phyloP scores from a whole-genome alignment of 2,113 vertebrate genomes.

The Barbus barbus region DNA sequence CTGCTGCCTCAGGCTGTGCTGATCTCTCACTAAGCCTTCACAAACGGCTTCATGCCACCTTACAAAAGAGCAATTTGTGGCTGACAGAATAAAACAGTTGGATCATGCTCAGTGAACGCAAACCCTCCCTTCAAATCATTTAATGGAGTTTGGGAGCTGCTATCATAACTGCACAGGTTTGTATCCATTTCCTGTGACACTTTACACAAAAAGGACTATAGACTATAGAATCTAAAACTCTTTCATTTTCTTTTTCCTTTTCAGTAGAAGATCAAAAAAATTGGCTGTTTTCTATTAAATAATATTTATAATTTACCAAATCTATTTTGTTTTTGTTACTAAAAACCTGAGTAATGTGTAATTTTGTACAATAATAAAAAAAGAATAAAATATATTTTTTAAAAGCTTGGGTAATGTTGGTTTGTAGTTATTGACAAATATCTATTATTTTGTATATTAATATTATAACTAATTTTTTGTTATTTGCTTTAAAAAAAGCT shows the following conservation, averaged over 20 bases:
- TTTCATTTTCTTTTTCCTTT: neutral
- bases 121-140: neutral
- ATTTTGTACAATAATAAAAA: no score
- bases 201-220: neutral
- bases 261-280: neutral
- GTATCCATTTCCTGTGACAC: neutral
- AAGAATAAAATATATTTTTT: no score
- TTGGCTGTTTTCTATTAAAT: neutral
- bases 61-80: slow-evolving; percentile 26
- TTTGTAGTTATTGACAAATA: no score
- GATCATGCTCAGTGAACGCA: neutral
- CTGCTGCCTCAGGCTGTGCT: slow-evolving; percentile 9
- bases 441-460: no score
- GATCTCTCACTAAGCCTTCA: slow-evolving; percentile 27
- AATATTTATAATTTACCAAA: neutral
- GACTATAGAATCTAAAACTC: neutral
- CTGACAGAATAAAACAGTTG: slow-evolving; percentile 20
- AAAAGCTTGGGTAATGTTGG: no score
- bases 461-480: no score
- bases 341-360: no score
- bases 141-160: neutral
- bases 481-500: no score
- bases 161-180: neutral
- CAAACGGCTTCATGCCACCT: neutral
- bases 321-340: no score